These are phyloP conservation scores for Axinella damicornis DNA, from an alignment of 37 sponge, comb jelly and placozoan species.

Conservation along the genomic window DNA sequence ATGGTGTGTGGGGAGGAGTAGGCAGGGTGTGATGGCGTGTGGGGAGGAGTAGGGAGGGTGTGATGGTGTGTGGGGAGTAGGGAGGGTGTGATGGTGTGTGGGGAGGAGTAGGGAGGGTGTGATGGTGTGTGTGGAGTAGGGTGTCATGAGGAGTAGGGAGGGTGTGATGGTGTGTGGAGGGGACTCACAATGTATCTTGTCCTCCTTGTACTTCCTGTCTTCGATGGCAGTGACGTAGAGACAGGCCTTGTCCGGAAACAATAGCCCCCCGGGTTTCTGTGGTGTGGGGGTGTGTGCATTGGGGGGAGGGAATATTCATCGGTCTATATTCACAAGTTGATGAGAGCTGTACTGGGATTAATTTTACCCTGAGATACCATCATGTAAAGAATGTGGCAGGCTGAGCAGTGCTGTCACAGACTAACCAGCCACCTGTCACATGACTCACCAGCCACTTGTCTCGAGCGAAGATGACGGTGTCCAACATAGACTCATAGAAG, in stretches of 20 bases:
- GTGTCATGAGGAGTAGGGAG: not conserved
- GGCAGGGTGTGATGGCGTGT: too few relatives aligned
- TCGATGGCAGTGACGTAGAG: slow-evolving; percentile 94
- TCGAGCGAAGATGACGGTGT: slow-evolving; percentile 93
- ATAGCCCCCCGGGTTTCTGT: slow-evolving; percentile 84
- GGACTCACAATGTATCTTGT: slow-evolving; percentile 90
- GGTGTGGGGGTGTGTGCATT: not conserved
- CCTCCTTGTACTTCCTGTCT: slow-evolving; percentile 97
- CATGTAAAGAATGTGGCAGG: too few relatives aligned
- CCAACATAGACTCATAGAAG: slow-evolving; percentile 98
- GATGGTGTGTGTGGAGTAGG: slow-evolving; percentile 11
- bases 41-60: slow-evolving; percentile 10
- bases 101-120: slow-evolving; percentile 7
- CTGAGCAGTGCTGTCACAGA: not conserved
- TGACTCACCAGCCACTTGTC: slow-evolving; percentile 96
- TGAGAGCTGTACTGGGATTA: too few relatives aligned
- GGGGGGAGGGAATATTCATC: slow-evolving; percentile 3
- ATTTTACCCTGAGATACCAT: too few relatives aligned
- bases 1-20: slow-evolving; percentile 9
- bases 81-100: too few relatives aligned
- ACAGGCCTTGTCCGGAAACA: slow-evolving; percentile 95
- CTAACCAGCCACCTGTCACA: not conserved
- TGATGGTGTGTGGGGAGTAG: slow-evolving; percentile 12
- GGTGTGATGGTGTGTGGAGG: not conserved
- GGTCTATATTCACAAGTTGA: too few relatives aligned